These are phyloP conservation scores for Drosophila kambysellisi DNA, from an alignment of 2,888 invertebrate genomes.

Conservation along the genomic window DNA sequence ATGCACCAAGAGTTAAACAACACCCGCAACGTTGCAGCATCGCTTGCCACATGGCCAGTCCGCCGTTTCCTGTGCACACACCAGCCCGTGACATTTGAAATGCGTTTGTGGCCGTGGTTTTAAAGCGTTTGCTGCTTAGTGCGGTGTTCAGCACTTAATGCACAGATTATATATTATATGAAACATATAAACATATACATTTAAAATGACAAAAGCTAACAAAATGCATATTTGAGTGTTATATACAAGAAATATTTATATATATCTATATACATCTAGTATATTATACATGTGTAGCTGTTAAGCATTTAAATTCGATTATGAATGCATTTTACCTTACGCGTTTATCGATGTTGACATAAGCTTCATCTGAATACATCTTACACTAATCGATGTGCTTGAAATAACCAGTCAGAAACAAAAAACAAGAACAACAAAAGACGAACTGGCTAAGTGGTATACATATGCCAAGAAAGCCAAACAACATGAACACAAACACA, in stretches of 20 bases:
- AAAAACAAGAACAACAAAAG: slow-evolving; percentile 6
- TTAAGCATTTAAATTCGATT: slow-evolving; percentile 73
- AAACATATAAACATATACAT: slow-evolving; percentile 26
- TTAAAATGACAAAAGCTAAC: neutral
- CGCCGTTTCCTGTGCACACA: slow-evolving; percentile 56
- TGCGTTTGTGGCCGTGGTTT: slow-evolving; percentile 45
- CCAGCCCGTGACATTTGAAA: slow-evolving; percentile 73
- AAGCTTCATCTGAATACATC: slow-evolving; percentile 29
- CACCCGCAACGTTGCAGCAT: slow-evolving; percentile 37
- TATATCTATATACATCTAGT: slow-evolving; percentile 40
- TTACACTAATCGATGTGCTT: slow-evolving; percentile 65
- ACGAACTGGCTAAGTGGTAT: slow-evolving; percentile 66
- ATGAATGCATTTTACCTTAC: slow-evolving; percentile 67
- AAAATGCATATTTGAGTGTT: slow-evolving; percentile 35
- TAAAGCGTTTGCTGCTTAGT: slow-evolving; percentile 27
- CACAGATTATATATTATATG: slow-evolving; percentile 29
- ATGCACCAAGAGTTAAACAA: slow-evolving; percentile 25
- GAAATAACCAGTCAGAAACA: slow-evolving; percentile 47
- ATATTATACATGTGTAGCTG: slow-evolving; percentile 68
- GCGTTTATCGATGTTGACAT: slow-evolving; percentile 64
- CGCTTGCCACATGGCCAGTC: slow-evolving; percentile 27
- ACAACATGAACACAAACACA: slow-evolving; percentile 1
- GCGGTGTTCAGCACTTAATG: slow-evolving; percentile 36
- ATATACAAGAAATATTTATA: slow-evolving; percentile 40
- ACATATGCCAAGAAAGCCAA: slow-evolving; percentile 65